Percentiles rank a stretch among this genome's conserved stretches.
These are phyloP conservation scores for Acrobasis consociella DNA, from an alignment of 2,888 invertebrate species.

Conservation along the genomic window DNA sequence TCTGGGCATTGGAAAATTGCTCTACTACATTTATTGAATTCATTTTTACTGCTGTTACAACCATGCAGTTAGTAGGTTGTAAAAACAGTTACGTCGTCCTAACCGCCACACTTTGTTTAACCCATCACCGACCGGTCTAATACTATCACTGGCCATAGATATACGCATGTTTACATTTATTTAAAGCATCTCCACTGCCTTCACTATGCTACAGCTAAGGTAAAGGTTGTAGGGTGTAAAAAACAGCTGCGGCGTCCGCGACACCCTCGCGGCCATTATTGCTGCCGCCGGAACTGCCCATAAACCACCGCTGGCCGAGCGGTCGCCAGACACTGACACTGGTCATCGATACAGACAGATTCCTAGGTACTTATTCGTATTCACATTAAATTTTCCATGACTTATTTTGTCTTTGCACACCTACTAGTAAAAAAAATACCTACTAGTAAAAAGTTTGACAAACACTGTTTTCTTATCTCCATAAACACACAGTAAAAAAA, in stretches of 20 bases:
- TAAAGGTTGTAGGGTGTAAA: conserved; percentile 79
- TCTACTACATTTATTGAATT: no score
- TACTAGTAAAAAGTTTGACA: no score
- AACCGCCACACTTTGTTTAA: no score
- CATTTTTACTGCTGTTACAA: no score
- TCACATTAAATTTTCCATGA: conserved; percentile 49
- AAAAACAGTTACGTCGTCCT: no score
- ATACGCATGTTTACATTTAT: not conserved
- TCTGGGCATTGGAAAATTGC: no score
- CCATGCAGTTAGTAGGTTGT: no score
- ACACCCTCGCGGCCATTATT: conserved; percentile 75
- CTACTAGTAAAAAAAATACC: no score
- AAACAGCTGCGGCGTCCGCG: conserved; percentile 83
- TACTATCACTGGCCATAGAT: not conserved
- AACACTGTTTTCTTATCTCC: no score
- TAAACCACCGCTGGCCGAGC: conserved; percentile 52
- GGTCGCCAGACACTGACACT: conserved; percentile 28
- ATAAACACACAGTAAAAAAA: no score
- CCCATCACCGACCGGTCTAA: not conserved
- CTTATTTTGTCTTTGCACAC: no score
- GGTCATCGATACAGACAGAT: conserved; percentile 22
- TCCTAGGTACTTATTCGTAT: conserved; percentile 31
- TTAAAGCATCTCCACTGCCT: conserved; percentile 38
- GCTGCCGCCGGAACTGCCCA: conserved; percentile 70
- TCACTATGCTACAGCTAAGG: conserved; percentile 50